A percentile compares a stretch with the other conserved stretches of the same genome.
phyloP scores from a whole-genome alignment of 2,888 invertebrate species.

The Amblyteles armatorius region DNA sequence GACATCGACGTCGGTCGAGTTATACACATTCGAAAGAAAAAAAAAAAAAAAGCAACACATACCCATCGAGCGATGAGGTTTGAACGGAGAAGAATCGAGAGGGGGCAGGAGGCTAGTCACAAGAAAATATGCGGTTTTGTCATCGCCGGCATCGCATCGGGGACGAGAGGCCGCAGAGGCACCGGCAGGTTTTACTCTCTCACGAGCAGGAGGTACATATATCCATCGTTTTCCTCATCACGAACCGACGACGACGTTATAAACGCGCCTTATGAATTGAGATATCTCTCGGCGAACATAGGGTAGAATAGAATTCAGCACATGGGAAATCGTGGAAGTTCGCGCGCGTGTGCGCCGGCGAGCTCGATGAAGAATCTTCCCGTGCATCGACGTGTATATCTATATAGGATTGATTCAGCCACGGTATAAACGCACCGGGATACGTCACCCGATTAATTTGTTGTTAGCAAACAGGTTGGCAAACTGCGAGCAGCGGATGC shows the following conservation, averaged over 20 bases:
- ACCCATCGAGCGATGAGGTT: conserved; percentile 29
- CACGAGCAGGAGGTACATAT: conserved; percentile 37
- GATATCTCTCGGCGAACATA: conserved; percentile 40
- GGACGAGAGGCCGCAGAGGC: conserved; percentile 35
- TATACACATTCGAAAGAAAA: conserved; percentile 8
- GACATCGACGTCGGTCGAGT: conserved; percentile 56
- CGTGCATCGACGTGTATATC: conserved; percentile 11
- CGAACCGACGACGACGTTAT: conserved; percentile 17
- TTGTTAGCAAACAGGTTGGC: conserved; percentile 84
- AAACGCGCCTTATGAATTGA: conserved; percentile 61
- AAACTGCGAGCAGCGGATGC: conserved; percentile 82
- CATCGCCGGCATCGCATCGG: conserved; percentile 35
- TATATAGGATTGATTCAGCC: not conserved
- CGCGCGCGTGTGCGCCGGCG: conserved; percentile 13
- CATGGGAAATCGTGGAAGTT: conserved; percentile 32
- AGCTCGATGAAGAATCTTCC: conserved; percentile 23
- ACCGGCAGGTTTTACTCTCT: conserved; percentile 59
- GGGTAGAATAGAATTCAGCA: conserved; percentile 37
- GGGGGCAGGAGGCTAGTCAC: conserved; percentile 32
- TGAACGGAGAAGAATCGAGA: conserved; percentile 38
- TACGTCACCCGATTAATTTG: conserved; percentile 83
- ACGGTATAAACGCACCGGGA: conserved; percentile 63
- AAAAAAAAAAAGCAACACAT: conserved; percentile 32
- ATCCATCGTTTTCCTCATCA: conserved; percentile 49
- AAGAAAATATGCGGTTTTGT: conserved; percentile 63